Conservation (phyloP, 2,113 vertebrate genomes). For the Empidonax traillii region DNA sequence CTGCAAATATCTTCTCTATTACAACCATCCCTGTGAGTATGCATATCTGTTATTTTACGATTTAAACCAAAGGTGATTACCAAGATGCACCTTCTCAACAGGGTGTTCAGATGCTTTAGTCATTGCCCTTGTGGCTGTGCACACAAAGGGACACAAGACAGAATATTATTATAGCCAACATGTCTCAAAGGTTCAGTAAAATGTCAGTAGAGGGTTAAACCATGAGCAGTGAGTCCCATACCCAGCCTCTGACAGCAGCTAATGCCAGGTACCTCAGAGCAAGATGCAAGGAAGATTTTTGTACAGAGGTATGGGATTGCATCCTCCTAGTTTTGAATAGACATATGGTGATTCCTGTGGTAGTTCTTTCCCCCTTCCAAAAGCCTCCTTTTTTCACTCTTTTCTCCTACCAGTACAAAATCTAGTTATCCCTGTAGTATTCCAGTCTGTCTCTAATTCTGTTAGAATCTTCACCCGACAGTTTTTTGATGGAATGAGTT, state of each 20-base stretch:
- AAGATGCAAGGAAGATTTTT: neutral
- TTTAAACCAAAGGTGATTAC: neutral
- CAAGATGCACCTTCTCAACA: neutral
- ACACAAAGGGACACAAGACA: fast-evolving
- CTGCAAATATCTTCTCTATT: neutral
- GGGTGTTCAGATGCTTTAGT: neutral
- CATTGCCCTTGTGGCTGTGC: neutral
- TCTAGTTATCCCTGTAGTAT: neutral
- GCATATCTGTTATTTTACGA: neutral
- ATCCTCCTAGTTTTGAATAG: fast-evolving
- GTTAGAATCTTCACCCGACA: neutral
- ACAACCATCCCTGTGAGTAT: neutral
- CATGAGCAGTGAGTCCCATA: neutral
- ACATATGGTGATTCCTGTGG: neutral
- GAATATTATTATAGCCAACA: neutral
- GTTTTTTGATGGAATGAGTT: neutral
- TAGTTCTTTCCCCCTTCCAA: neutral
- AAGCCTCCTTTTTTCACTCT: neutral
- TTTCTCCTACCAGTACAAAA: neutral
- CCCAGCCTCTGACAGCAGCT: neutral
- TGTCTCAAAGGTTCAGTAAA: neutral
- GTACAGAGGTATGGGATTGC: neutral
- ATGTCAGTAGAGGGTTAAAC: neutral
- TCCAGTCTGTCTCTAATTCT: neutral
- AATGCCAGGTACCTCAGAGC: neutral